These are phyloP conservation scores for Neosalanx taihuensis DNA, from an alignment of 2,797 vertebrate genomes.

Conservation along the genomic window DNA sequence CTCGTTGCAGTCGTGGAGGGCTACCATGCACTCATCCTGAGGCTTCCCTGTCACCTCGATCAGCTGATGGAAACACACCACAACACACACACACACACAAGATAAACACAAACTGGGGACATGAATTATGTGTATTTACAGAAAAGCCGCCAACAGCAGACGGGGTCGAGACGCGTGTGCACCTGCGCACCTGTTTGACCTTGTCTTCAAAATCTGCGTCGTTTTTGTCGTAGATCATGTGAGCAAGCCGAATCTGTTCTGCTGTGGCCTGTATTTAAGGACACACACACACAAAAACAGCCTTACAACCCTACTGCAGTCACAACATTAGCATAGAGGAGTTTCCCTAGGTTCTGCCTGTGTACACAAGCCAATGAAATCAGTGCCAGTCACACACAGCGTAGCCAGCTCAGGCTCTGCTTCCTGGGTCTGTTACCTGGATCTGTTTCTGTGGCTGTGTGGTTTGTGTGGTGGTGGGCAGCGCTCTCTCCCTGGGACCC, in stretches of 20 bases:
- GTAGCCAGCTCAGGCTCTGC: background rate
- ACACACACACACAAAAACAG: background rate
- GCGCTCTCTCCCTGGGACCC: conserved; percentile 86
- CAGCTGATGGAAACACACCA: conserved; percentile 70
- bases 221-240: conserved; percentile 96
- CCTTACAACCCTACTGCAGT: background rate
- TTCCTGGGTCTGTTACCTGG: conserved; percentile 74
- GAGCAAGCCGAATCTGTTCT: conserved; percentile 97
- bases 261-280: conserved; percentile 86
- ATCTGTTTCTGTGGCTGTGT: conserved; percentile 88
- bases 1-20: conserved; percentile 95
- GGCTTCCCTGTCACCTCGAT: conserved; percentile 96
- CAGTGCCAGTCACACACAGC: too few relatives aligned
- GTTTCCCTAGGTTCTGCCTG: too few relatives aligned
- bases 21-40: conserved; percentile 96
- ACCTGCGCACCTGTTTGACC: conserved; percentile 87
- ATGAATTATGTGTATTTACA: background rate
- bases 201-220: conserved; percentile 95
- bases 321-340: too few relatives aligned
- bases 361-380: too few relatives aligned
- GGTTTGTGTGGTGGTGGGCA: conserved; percentile 76
- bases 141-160: background rate
- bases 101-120: background rate
- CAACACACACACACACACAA: too few relatives aligned
- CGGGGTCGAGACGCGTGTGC: background rate